These are phyloP conservation scores for Tromatobia lineatoria DNA, from an alignment of 2,888 invertebrate genomes.

Conservation along the genomic window DNA sequence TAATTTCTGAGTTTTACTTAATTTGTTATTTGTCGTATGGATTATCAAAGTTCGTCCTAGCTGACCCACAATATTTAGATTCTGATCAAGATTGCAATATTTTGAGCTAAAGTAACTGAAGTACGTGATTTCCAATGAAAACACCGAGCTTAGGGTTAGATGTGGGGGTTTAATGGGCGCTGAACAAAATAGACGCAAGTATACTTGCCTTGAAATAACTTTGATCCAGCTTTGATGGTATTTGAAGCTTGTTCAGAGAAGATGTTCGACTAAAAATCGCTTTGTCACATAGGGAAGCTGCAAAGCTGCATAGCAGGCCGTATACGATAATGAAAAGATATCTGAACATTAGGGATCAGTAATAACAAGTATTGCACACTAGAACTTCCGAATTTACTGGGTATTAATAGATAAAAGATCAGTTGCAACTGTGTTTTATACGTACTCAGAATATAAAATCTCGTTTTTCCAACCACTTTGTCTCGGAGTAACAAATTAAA, in stretches of 20 bases:
- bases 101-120: too few relatives aligned
- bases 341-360: not conserved
- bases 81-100: not conserved
- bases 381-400: not conserved
- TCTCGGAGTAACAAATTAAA: too few relatives aligned
- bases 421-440: not conserved
- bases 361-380: not conserved
- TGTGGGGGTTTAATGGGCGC: not conserved
- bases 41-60: slow-evolving; percentile 3
- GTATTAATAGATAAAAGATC: not conserved
- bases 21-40: slow-evolving; percentile 43
- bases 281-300: not conserved
- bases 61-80: not conserved
- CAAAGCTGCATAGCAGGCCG: not conserved
- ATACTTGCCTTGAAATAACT: not conserved
- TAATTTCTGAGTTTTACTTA: slow-evolving; percentile 35
- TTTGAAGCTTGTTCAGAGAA: not conserved
- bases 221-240: not conserved
- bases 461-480: too few relatives aligned
- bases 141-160: not conserved
- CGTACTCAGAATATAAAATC: not conserved
- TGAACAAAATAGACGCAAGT: not conserved
- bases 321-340: too few relatives aligned
- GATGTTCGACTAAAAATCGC: not conserved
- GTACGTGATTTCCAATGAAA: too few relatives aligned